Percentiles rank a stretch among this genome's conserved stretches.
phyloP scores from a whole-genome alignment of 2,888 invertebrate species.

The Cephus runcator region DNA sequence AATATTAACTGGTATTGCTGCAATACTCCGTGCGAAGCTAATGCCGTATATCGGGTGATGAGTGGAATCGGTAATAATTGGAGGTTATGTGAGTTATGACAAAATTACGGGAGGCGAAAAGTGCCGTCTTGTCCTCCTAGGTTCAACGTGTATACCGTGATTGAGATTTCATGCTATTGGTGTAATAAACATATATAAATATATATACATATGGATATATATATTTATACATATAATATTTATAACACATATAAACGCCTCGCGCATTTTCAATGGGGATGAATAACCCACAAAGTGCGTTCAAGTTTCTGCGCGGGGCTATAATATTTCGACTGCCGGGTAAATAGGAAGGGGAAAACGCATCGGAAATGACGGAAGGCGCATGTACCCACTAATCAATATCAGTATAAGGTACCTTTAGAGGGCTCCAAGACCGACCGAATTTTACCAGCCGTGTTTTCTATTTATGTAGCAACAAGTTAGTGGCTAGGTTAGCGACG shows the following conservation, averaged over 20 bases:
- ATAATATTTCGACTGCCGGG: background rate
- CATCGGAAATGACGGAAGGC: background rate
- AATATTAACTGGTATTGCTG: slow-evolving; percentile 18
- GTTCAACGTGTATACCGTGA: background rate
- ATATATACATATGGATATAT: slow-evolving; percentile 9
- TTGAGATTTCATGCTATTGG: slow-evolving; percentile 19
- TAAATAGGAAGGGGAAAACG: background rate
- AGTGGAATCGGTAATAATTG: background rate
- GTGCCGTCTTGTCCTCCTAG: background rate
- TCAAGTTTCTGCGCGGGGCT: background rate
- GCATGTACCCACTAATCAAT: background rate
- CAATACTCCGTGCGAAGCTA: background rate
- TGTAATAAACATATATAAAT: slow-evolving; percentile 27
- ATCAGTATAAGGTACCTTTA: background rate
- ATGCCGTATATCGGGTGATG: background rate
- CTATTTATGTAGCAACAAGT: background rate
- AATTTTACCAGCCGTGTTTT: background rate
- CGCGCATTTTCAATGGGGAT: background rate
- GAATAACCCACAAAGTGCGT: background rate
- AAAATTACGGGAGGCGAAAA: background rate
- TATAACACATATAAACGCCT: slow-evolving; percentile 10
- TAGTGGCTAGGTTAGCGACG: background rate
- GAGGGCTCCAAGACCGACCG: background rate
- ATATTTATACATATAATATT: slow-evolving; percentile 15
- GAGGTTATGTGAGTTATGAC: background rate